phyloP scores from a whole-genome alignment of 2,888 invertebrate genomes.

The Yponomeuta malinellus region DNA sequence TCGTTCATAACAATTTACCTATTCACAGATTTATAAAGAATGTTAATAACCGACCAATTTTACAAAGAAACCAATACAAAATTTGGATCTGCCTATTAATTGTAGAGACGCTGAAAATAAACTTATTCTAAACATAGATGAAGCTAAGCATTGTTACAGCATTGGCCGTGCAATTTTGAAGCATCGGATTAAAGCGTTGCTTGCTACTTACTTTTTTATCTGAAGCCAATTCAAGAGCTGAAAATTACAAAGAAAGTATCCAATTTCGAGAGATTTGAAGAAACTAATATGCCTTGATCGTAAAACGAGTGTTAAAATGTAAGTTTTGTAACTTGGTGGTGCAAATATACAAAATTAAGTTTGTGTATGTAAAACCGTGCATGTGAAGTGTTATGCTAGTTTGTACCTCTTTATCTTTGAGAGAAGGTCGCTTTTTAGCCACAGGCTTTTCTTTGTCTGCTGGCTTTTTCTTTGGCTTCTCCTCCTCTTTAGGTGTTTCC shows the following conservation, averaged over 20 bases:
- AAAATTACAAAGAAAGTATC: constrained; percentile 19
- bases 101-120: constrained; percentile 21
- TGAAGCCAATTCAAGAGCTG: constrained; percentile 17
- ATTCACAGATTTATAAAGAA: too few relatives aligned
- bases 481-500: constrained; percentile 63
- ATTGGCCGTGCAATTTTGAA: constrained; percentile 35
- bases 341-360: background rate
- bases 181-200: constrained; percentile 26
- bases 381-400: constrained; percentile 16
- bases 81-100: background rate
- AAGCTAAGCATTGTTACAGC: constrained; percentile 41
- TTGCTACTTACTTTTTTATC: constrained; percentile 23
- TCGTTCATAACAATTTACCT: too few relatives aligned
- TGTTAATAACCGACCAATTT: background rate
- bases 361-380: constrained; percentile 17
- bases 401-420: constrained; percentile 65
- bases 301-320: background rate
- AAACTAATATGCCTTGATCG: constrained; percentile 19
- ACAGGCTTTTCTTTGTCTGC: constrained; percentile 56
- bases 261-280: constrained; percentile 10
- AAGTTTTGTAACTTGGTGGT: constrained; percentile 4
- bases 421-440: constrained; percentile 61
- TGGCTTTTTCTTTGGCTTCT: constrained; percentile 60
- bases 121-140: constrained; percentile 26
- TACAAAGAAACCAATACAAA: background rate